Conservation (phyloP, 2,888 invertebrate species). For the Dioctria linearis region DNA sequence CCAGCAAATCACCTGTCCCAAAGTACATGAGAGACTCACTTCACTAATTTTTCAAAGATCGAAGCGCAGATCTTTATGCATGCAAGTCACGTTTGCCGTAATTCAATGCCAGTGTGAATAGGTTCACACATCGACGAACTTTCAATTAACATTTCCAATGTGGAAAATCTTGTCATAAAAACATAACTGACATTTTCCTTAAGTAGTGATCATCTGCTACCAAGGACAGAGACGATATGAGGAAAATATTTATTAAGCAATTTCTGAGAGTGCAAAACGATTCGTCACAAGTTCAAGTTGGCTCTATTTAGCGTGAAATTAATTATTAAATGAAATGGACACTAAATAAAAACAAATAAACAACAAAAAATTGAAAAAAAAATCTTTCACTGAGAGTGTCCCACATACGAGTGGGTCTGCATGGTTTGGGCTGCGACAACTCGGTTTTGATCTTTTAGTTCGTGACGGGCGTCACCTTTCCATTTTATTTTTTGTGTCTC, state of each 20-base stretch:
- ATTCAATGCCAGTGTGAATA: conserved; percentile 9
- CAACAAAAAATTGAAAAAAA: background rate
- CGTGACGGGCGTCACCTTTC: conserved; percentile 21
- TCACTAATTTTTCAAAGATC: background rate
- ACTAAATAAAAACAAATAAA: background rate
- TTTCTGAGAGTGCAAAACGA: background rate
- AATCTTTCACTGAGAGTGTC: background rate
- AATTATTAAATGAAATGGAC: background rate
- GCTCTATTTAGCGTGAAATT: background rate
- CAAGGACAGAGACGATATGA: background rate
- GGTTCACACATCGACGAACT: conserved; percentile 21
- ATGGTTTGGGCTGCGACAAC: background rate
- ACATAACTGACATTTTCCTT: conserved; percentile 20
- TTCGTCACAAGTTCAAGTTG: conserved; percentile 37
- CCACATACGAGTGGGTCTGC: background rate
- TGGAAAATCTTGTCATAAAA: conserved; percentile 18
- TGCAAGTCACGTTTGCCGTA: conserved; percentile 11
- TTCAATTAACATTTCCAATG: conserved; percentile 23
- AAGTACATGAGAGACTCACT: background rate
- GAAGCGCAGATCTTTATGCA: background rate
- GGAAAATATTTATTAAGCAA: background rate
- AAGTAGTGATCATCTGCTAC: background rate
- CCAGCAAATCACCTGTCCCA: background rate
- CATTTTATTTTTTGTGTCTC: background rate
- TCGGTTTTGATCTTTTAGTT: background rate